Evolutionary conservation across 2,888 invertebrate genomes (phyloP).

Genomic region (Eristalis intricaria): DNA sequence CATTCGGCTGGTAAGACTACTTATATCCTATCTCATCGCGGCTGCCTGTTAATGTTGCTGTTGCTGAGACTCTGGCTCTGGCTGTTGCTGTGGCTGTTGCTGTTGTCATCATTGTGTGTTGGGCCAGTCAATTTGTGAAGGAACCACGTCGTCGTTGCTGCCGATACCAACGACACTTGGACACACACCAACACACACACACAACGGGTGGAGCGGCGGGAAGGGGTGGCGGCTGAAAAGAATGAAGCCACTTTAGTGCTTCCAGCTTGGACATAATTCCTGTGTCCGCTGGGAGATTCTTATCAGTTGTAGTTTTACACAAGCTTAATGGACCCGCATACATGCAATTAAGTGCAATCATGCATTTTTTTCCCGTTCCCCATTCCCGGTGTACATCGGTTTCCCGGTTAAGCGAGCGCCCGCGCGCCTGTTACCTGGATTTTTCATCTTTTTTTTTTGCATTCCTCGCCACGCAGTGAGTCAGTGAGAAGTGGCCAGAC

Average conservation of each 20-base stretch:
- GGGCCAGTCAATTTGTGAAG: slow-evolving; percentile 43
- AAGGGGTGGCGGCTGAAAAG: slow-evolving; percentile 13
- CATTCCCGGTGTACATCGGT: slow-evolving; percentile 25
- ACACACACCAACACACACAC: not conserved
- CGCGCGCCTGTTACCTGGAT: slow-evolving; percentile 45
- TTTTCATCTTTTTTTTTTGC: slow-evolving; percentile 50
- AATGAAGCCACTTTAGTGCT: slow-evolving; percentile 68
- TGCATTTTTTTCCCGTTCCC: slow-evolving; percentile 32
- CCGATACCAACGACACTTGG: slow-evolving; percentile 32
- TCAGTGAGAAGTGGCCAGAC: slow-evolving; percentile 10
- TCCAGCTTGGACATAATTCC: slow-evolving; percentile 70
- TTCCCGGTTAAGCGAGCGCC: not conserved
- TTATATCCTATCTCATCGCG: not conserved
- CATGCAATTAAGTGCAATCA: slow-evolving; percentile 72
- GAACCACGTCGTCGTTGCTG: not conserved
- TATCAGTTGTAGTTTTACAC: slow-evolving; percentile 72
- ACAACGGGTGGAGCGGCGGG: not conserved
- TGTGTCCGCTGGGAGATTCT: slow-evolving; percentile 69
- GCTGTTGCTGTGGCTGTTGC: not conserved
- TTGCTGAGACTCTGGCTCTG: not conserved
- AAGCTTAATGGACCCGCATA: slow-evolving; percentile 71
- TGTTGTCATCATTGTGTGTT: slow-evolving; percentile 27
- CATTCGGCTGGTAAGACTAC: slow-evolving; percentile 1
- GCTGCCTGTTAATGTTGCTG: not conserved
- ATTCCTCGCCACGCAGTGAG: slow-evolving; percentile 30